Evolutionary conservation across 1,140 invertebrate genomes (phyloP), one percentile per base, ranked within the genome.

Genomic region (Dreissena rostriformis): DNA sequence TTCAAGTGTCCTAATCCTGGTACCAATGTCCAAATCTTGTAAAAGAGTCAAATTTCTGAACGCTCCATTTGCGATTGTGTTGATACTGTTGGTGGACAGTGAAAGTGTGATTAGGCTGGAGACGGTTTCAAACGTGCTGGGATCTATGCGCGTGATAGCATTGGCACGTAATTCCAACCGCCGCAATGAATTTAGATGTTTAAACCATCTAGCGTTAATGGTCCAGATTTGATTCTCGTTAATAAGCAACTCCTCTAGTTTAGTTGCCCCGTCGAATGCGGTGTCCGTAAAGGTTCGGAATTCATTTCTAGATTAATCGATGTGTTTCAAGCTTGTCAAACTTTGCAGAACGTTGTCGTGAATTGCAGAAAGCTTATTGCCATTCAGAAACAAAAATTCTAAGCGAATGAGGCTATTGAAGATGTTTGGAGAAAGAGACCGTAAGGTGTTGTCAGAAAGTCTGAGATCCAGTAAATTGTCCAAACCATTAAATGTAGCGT

Each of bases 261-360:
- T 75, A 28, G 29, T 51, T 66, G 67, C 70, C 4, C 55, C 28
- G 17, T 80, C 76, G 61, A 87, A 87, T n/a, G 86, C 65, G 29
- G 72, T 72, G 39, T 74, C 74, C 26, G 65, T 53, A 15, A 87
- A 70, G 28, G 73, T 75, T 17, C 52, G 70, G n/a, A 87, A 82
- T 14, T 78, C 68, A 73, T 87, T 87, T 39, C 77, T 52, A 12
- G 86, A 86, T n/a, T 86, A 68, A 66, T 86, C 84, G 29, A 87
- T 71, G 22, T 83, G 72, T 51, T 82, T 22, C 4, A 87, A 70
- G 12, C 76, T 65, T 22, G 55, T 51, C 11, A 86, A 24, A 1
- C 22, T 49, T 15, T 52, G 57, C 14, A 87, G 82, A 5, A 82
- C 51, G 28, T 53, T 19, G 29, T 15, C 17, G 49, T 78, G 63